A percentile compares a stretch with the other conserved stretches of the same genome.
These are phyloP conservation scores for Clarias batrachus DNA, from an alignment of 2,113 vertebrate species.

Conservation along the genomic window DNA sequence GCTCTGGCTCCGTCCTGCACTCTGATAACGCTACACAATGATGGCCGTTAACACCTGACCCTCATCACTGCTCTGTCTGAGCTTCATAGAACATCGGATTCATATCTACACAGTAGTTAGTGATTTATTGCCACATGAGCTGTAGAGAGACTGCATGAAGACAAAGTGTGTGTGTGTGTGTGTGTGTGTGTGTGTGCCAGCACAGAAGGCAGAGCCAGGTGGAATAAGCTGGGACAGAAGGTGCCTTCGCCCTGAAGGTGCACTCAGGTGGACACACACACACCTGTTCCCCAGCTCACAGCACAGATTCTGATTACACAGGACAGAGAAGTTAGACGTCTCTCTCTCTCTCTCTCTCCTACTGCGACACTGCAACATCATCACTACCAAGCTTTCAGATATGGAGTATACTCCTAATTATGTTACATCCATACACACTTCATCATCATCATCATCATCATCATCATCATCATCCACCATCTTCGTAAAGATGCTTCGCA, in stretches of 20 bases:
- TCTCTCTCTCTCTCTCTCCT: slow-evolving; percentile 1
- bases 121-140: not conserved
- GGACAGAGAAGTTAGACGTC: slow-evolving; percentile 7
- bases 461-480: not conserved
- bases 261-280: slow-evolving; percentile 49
- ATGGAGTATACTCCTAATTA: not conserved
- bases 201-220: slow-evolving; percentile 59
- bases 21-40: not conserved
- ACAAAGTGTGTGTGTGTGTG: not conserved
- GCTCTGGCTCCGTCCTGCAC: not conserved
- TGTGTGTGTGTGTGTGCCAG: slow-evolving; percentile 32
- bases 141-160: not conserved
- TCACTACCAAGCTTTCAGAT: not conserved
- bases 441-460: not conserved
- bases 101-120: not conserved
- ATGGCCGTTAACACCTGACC: not conserved
- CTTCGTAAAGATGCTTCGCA: not conserved
- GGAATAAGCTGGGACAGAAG: slow-evolving; percentile 49
- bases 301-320: slow-evolving; percentile 51
- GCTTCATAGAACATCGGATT: not conserved
- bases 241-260: slow-evolving; percentile 51
- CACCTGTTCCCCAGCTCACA: slow-evolving; percentile 50
- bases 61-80: not conserved
- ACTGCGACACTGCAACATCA: not conserved
- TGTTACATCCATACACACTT: not conserved